These are phyloP conservation scores for Aphaenogaster ashmeadi DNA, from an alignment of 1,140 invertebrate species.

Conservation along the genomic window DNA sequence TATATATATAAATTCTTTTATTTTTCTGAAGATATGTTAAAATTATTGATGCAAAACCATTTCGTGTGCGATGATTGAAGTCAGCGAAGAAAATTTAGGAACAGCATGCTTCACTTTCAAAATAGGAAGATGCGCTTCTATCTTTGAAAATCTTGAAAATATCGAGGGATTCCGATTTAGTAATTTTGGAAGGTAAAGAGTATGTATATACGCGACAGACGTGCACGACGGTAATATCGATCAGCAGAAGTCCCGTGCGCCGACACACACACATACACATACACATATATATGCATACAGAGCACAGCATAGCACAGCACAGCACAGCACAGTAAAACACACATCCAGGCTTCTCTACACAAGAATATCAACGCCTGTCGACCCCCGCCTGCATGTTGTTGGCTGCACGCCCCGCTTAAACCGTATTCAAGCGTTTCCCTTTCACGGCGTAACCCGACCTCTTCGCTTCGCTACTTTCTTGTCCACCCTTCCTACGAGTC, in stretches of 20 bases:
- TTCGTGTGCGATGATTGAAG: background rate
- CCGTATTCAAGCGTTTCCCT: conserved; percentile 77
- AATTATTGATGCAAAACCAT: background rate
- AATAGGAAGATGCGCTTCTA: background rate
- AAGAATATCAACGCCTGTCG: conserved; percentile 79
- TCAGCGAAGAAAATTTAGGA: background rate
- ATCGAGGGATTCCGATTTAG: background rate
- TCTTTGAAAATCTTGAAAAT: background rate
- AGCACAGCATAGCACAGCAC: conserved; percentile 3
- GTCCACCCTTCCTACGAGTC: conserved; percentile 74
- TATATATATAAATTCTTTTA: too few relatives aligned
- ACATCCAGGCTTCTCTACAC: conserved; percentile 52
- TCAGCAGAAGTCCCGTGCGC: conserved; percentile 79
- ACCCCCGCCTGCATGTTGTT: conserved; percentile 65
- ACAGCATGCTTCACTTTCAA: background rate
- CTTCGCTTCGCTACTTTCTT: conserved; percentile 75
- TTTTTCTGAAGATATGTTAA: background rate
- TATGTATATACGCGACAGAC: conserved; percentile 36
- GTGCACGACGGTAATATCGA: conserved; percentile 80
- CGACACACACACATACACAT: conserved; percentile 37
- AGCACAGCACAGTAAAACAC: conserved; percentile 13
- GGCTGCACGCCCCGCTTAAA: conserved; percentile 68
- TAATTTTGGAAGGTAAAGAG: conserved; percentile 22
- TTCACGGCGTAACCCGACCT: conserved; percentile 73
- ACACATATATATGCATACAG: conserved; percentile 17